Evolutionary conservation across 2,113 vertebrate genomes (phyloP), one percentile per base, ranked within the genome.

Genomic region (Tauraco erythrolophus): DNA sequence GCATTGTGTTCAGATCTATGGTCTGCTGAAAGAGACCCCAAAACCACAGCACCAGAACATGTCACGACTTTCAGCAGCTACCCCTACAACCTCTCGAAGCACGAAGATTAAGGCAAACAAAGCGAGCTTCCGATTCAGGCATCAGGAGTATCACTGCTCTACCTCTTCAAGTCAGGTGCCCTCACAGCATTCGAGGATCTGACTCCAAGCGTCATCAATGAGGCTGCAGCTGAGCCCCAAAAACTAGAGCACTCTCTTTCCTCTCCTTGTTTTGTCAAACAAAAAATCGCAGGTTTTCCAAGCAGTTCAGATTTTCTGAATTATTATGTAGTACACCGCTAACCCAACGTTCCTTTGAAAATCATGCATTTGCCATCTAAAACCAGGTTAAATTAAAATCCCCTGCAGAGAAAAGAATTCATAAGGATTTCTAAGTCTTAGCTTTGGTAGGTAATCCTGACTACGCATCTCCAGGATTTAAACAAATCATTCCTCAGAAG

Each of bases 11-110:
- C 33, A 30, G 18, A 54, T 22, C 41, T 35, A 25, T 0, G 7
- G 16, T 12, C 51, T 58, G 15, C 48, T 16, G 53, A 48, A 69
- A 39, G 4, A 77, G 50, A 33, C 33, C 35, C 54, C 35, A 77
- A 41, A 74, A 1, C 19, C 35, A 24, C 45, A 24, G 37, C 8
- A 43, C 3, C 17, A 14, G 60, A 23, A 56, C 5, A 14, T 1
- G 8, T 1, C 5, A 2, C 7, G 37, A 7, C 45, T 69, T 57
- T 13, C 19, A 77, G 23, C 18, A 33, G 23, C 14, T n/a, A 58
- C 5, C 21, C 30, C 54, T 6, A 11, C 11, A 8, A 1, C 3
- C 23, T 3, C 21, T 57, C 3, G 3, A 62, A 54, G 15, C 41
- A 16, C 8, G 37, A 8, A 78, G 41, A 33, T 25, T 5, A 35